Evolutionary conservation across 92 coral and sea anemone genomes (phyloP), one percentile per base, ranked within the genome.

Genomic region (Phenganax stokvisi): DNA sequence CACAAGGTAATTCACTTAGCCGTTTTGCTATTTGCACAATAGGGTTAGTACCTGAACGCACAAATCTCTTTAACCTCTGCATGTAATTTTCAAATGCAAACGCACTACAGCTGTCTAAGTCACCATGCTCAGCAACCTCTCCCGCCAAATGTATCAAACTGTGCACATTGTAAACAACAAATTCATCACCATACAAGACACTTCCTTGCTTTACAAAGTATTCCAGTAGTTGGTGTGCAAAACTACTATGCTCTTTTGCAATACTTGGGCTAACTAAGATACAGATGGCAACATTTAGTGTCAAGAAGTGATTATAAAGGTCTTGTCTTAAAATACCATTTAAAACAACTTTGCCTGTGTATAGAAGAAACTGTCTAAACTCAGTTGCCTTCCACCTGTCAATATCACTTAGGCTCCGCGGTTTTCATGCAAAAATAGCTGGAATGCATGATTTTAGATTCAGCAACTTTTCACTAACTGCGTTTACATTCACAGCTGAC

Each of bases 121-220:
- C 12, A 47, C 79, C 79, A 74, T 47, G 61, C 12, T 51, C 61
- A 7, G 12, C 57, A 54, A 54, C 79, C 57, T 74, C 79, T 25
- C 61, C 79, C 0, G 61, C 79, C 9, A 74, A 47, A 59, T 74
- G 79, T 25, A 74, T 47, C 54, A 74, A 27, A 27, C 59, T 47
- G 79, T 74, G 79, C 57, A 74, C 79, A 54, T 74, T 74, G 17
- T 74, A 74, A 29, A 51, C 57, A 51, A 74, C 44, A 51, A 74
- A 74, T 37, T 74, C 58, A 6, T 54, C 61, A 74, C 79, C 79
- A 74, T 74, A 37, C 47, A 37, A 37, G 5, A 37, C 5, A 5
- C 47, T 37, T 37, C 47, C 47, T 37, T 37, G 47, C 57, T 27
- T 54, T 31, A 47, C 79, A 74, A 74, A 74, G 57, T 47, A 74